Conservation (phyloP, 2,113 vertebrate genomes). For the Cochlearius cochlearius region DNA sequence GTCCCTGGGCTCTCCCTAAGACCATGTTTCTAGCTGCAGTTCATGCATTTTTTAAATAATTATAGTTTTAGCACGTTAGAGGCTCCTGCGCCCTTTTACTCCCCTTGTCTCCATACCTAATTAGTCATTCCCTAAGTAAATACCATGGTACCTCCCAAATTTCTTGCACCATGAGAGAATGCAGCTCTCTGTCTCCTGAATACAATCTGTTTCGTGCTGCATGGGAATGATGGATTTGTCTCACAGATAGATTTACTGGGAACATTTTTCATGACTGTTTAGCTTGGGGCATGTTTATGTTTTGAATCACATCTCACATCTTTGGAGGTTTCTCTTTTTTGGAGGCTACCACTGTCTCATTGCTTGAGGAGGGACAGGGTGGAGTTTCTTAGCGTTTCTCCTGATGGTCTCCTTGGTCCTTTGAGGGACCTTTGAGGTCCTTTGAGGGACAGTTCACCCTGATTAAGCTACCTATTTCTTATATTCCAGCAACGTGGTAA, state of each 20-base stretch:
- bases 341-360: neutral
- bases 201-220: neutral
- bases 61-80: neutral
- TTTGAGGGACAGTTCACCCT: neutral
- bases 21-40: neutral
- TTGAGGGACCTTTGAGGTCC: neutral
- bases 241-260: neutral
- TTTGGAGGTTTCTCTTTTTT: neutral
- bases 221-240: constrained; percentile 22
- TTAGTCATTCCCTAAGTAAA: constrained; percentile 52
- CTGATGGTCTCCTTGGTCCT: neutral
- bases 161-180: neutral
- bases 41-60: constrained; percentile 19
- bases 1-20: neutral
- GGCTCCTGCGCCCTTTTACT: neutral
- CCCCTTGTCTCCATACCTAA: neutral
- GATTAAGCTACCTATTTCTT: neutral
- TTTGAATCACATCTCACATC: neutral
- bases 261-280: constrained; percentile 12
- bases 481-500: neutral
- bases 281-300: neutral
- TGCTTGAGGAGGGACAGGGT: neutral
- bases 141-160: neutral
- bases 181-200: neutral
- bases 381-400: neutral